phyloP scores from a whole-genome alignment of 2,113 vertebrate genomes.

The Leucosticte australis region DNA sequence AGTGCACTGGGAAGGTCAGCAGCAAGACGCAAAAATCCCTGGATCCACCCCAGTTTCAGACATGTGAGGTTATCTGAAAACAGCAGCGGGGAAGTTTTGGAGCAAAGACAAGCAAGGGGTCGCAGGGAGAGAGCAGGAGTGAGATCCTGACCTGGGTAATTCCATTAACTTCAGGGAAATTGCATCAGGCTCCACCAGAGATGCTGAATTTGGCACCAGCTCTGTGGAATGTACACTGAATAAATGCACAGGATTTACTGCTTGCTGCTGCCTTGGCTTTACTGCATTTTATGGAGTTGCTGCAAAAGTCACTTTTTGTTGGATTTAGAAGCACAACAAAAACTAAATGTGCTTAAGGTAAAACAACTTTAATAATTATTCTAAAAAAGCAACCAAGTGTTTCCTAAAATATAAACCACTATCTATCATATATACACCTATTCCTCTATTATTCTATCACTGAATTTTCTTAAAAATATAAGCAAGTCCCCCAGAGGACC shows the following conservation, averaged over 20 bases:
- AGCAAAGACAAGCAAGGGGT: neutral
- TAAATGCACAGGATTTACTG: neutral
- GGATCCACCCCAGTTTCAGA: neutral
- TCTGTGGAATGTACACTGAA: neutral
- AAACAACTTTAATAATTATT: neutral
- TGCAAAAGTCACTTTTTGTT: neutral
- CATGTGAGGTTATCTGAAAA: neutral
- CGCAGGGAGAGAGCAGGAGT: neutral
- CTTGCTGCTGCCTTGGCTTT: neutral
- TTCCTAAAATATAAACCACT: neutral
- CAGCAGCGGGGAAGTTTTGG: neutral
- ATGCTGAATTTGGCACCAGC: neutral
- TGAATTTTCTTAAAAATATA: neutral
- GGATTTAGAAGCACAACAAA: neutral
- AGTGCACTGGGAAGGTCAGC: neutral
- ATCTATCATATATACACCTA: neutral
- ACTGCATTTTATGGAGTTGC: neutral
- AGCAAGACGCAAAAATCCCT: neutral
- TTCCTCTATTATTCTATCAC: neutral
- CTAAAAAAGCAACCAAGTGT: neutral
- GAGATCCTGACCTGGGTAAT: neutral
- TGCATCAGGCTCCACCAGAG: neutral
- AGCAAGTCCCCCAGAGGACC: neutral
- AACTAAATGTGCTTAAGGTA: neutral
- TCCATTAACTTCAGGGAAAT: conserved; percentile 22